These are phyloP conservation scores for Agrochola litura DNA, from an alignment of 2,888 invertebrate species.

Conservation along the genomic window DNA sequence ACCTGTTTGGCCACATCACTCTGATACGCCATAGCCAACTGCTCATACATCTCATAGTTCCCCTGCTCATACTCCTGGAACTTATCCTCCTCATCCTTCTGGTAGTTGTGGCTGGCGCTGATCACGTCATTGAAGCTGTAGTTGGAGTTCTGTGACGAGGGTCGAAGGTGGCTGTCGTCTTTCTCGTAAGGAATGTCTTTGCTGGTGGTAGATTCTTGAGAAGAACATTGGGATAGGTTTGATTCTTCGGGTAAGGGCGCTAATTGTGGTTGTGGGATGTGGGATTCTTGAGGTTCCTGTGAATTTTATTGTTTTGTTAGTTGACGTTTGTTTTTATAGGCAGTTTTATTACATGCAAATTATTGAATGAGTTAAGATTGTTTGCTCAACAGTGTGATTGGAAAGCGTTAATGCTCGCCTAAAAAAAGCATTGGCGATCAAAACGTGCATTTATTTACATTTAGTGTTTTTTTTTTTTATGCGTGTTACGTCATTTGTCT, in stretches of 20 bases:
- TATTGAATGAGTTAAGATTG: not conserved
- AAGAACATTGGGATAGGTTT: slow-evolving; percentile 78
- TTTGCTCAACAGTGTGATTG: not conserved
- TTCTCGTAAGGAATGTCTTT: slow-evolving; percentile 79
- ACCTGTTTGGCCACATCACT: slow-evolving; percentile 86
- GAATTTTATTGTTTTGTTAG: not conserved
- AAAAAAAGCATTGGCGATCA: not conserved
- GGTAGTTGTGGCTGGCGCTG: slow-evolving; percentile 75
- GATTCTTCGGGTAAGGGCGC: slow-evolving; percentile 71
- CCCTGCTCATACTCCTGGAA: slow-evolving; percentile 78
- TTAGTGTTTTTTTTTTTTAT: not conserved
- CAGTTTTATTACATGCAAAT: not conserved
- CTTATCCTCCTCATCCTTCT: slow-evolving; percentile 75
- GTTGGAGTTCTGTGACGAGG: slow-evolving; percentile 84
- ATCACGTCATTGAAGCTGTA: slow-evolving; percentile 85
- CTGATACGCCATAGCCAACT: slow-evolving; percentile 87
- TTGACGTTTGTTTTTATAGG: not conserved
- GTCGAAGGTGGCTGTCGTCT: slow-evolving; percentile 83
- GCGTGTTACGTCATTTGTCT: not conserved
- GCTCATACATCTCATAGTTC: slow-evolving; percentile 86
- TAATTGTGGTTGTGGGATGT: slow-evolving; percentile 48
- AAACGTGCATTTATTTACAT: not conserved
- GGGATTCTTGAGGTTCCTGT: slow-evolving; percentile 56
- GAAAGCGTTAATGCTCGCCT: not conserved
- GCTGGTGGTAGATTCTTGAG: slow-evolving; percentile 80